Percentiles rank a stretch among this genome's conserved stretches.
phyloP scores from a whole-genome alignment of 1,140 invertebrate genomes.

The Drosophila novamexicana region DNA sequence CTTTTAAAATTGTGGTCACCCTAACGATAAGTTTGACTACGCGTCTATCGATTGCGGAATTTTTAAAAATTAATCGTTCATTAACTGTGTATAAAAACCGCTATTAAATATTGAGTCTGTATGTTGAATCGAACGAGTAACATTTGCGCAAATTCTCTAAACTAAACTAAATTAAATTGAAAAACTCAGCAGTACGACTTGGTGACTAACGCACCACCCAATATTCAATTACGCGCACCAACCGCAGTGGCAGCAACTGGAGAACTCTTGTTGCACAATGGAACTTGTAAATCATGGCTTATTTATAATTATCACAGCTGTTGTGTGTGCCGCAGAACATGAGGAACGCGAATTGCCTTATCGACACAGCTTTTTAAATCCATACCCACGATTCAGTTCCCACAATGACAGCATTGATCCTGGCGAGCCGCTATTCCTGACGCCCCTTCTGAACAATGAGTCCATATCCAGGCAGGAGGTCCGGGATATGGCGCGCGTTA shows the following conservation, averaged over 20 bases:
- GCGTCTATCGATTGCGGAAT: neutral
- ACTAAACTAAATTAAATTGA: neutral
- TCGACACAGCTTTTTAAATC: constrained; percentile 28
- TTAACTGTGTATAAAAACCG: constrained; percentile 11
- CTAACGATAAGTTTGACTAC: neutral
- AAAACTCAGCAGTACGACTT: neutral
- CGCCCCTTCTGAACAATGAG: constrained; percentile 42
- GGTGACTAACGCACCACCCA: constrained; percentile 5
- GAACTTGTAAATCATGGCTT: neutral
- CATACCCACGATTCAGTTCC: constrained; percentile 37
- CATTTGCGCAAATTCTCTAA: neutral
- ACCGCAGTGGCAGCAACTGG: constrained; percentile 1
- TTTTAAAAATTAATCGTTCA: constrained; percentile 14
- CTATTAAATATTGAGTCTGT: neutral
- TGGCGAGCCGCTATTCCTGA: constrained; percentile 58
- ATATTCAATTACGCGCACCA: no score
- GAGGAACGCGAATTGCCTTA: neutral
- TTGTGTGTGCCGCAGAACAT: neutral
- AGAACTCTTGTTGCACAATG: neutral
- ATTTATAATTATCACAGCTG: constrained; percentile 15
- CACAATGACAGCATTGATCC: constrained; percentile 50
- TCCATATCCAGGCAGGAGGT: constrained; percentile 27
- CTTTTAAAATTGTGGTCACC: constrained; percentile 11
- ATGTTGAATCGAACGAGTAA: constrained; percentile 8
- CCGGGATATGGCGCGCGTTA: constrained; percentile 32